Evolutionary conservation across 2,797 vertebrate species (phyloP).

Genomic region (Amniataba percoides): DNA sequence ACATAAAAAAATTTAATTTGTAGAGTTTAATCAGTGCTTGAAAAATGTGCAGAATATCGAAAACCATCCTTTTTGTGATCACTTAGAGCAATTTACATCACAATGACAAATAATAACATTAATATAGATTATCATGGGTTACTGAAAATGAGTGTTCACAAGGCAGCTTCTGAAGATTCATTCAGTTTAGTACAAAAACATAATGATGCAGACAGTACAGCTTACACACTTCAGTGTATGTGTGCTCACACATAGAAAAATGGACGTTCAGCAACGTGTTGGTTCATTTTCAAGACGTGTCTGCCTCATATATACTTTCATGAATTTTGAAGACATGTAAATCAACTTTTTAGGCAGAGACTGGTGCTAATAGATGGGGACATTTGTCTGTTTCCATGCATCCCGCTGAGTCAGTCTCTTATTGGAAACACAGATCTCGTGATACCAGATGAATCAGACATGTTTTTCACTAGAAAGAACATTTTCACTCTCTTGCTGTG

Average conservation of each 20-base stretch:
- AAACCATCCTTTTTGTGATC: not conserved
- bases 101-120: not conserved
- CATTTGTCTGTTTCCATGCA: conserved; percentile 24
- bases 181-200: not conserved
- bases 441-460: conserved; percentile 32
- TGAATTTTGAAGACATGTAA: conserved; percentile 24
- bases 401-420: conserved; percentile 3
- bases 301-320: conserved; percentile 12
- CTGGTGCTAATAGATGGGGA: conserved; percentile 30
- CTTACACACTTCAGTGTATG: not conserved
- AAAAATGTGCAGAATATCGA: conserved; percentile 8
- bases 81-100: not conserved
- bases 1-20: not conserved
- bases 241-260: not conserved
- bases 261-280: not conserved
- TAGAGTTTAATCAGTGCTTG: not conserved
- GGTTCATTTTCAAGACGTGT: conserved; percentile 9
- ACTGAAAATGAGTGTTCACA: not conserved
- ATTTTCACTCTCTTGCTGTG: conserved; percentile 6
- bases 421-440: conserved; percentile 37
- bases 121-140: not conserved
- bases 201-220: not conserved
- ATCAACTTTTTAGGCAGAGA: conserved; percentile 22
- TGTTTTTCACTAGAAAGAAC: conserved; percentile 18
- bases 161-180: not conserved